Base-by-base conservation (phyloP, 2,888 invertebrate genomes). In the Dynastes hyllus region DNA sequence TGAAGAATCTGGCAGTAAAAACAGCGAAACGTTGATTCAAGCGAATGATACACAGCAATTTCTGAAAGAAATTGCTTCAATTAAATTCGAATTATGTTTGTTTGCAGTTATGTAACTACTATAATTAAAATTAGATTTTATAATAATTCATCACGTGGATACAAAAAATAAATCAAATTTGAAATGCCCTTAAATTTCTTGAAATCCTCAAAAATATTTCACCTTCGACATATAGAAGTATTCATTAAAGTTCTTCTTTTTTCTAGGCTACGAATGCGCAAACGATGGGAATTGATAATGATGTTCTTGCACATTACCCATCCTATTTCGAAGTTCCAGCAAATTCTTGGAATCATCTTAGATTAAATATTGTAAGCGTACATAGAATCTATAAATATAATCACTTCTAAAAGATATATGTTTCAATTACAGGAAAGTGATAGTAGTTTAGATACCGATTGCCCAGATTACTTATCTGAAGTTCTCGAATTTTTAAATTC, bases 401-500 rank as follows among this genome's bases (percentile, higher is more conserved):
- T 45, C 9, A 11, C 55, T 55, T n/a, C 0, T 55, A 13, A 16
- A 11, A 5, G 16, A 70, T 2, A 53, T 78, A 45, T 67, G 27
- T 77, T 63, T 11, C 16, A 6, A 58, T 78, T 80, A 8, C 67
- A 78, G 78, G 69, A 63, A 45, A 65, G 55, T 55, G 80, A 80
- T 55, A 77, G 73, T 32, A 75, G 70, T 63, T 53, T 78, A 58
- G 78, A 78, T 50, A 55, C 78, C 29, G 78, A 80, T 65, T 80
- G 76, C 76, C 78, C 78, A 27, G 70, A 76, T 22, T 78, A 80
- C 58, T 51, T 80, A 11, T 80, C 80, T 32, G 91, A 90, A 84
- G 89, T 92, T 58, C 88, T 92, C 67, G 86, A 91, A 75, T 92
- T 92, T 85, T 86, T 93, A 79, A 87, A 91, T 51, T 85, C 90